Evolutionary conservation across 2,797 vertebrate species (phyloP), one percentile per base, ranked within the genome.

Genomic region (Amblyraja radiata): DNA sequence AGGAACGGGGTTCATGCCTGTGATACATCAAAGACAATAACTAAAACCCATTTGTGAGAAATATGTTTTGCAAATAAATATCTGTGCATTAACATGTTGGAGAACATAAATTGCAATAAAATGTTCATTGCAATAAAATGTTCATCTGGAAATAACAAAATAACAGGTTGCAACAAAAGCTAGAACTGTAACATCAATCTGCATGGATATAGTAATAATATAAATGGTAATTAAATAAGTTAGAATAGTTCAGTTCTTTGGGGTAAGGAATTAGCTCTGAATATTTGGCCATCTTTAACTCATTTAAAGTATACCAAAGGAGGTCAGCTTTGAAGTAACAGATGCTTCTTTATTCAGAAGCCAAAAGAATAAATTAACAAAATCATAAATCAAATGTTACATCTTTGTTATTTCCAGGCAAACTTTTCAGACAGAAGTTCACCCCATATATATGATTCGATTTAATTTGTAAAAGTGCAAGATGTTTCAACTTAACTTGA

Each of bases 321-420:
- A 92, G 90, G 65, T n/a, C 71, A 92, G 90, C 90, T 92, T 92
- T 92, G 90, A 92, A 54, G 90, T 92, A 92, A 92, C 71, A 92
- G 71, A 92, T 54, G 68, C 71, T 74, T 76, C 71, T 92, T 21
- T 76, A 92, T n/a, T 92, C 90, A 92, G 90, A 92, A 92, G 39
- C 90, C 90, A 92, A 92, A 39, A 92, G 71, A 92, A 76, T 58
- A 71, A 74, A 92, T 92, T 92, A 92, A 92, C 71, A 92, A 25
- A 68, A 76, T 54, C 10, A 92, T 92, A 92, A 92, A 92, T 92
- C 90, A 92, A 92, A 92, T 74, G 65, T 74, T 54, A 76, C 71
- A 76, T 92, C 36, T 92, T 74, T 92, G 90, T 92, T 92, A 88
- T 68, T 88, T 88, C 84, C 63, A 88, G 63, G 84, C 65, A 63